Conservation (phyloP, 2,888 invertebrate species). For the Rapana venosa region DNA sequence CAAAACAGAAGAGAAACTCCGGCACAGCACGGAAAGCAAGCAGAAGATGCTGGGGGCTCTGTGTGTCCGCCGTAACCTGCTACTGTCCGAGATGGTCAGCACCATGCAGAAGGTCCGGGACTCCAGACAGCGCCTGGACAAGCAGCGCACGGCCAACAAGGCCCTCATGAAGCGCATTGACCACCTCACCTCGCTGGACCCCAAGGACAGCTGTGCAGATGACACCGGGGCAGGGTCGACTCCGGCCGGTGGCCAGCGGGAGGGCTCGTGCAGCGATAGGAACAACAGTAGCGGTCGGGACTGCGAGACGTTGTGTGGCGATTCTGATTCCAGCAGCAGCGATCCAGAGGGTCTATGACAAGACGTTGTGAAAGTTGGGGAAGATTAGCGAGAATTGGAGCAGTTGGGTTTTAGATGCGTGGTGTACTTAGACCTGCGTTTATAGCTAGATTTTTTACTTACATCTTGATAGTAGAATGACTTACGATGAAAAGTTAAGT, state of each 20-base stretch:
- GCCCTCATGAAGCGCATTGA: slow-evolving; percentile 33
- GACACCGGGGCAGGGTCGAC: not conserved
- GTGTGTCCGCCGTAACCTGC: slow-evolving; percentile 46
- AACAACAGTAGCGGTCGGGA: not conserved
- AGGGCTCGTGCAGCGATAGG: not conserved
- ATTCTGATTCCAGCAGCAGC: too few species aligned
- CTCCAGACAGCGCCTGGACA: slow-evolving; percentile 46
- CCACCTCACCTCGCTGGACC: slow-evolving; percentile 9
- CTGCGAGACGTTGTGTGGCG: too few species aligned
- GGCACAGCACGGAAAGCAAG: slow-evolving; percentile 30
- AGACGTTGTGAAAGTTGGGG: too few species aligned
- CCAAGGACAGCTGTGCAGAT: not conserved
- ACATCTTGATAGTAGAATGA: too few species aligned
- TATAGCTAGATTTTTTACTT: too few species aligned
- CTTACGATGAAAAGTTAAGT: too few species aligned
- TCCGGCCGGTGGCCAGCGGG: not conserved
- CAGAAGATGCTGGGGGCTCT: slow-evolving; percentile 44
- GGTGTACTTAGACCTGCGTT: too few species aligned
- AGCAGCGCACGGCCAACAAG: slow-evolving; percentile 30
- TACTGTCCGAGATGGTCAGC: slow-evolving; percentile 44
- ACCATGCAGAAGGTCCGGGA: slow-evolving; percentile 46
- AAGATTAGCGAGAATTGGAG: too few species aligned
- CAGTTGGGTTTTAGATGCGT: too few species aligned
- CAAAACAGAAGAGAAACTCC: slow-evolving; percentile 15
- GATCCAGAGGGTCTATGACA: too few species aligned